Evolutionary conservation across 2,113 vertebrate genomes (phyloP), one percentile per base, ranked within the genome.

Genomic region (Apodemus speciosus): DNA sequence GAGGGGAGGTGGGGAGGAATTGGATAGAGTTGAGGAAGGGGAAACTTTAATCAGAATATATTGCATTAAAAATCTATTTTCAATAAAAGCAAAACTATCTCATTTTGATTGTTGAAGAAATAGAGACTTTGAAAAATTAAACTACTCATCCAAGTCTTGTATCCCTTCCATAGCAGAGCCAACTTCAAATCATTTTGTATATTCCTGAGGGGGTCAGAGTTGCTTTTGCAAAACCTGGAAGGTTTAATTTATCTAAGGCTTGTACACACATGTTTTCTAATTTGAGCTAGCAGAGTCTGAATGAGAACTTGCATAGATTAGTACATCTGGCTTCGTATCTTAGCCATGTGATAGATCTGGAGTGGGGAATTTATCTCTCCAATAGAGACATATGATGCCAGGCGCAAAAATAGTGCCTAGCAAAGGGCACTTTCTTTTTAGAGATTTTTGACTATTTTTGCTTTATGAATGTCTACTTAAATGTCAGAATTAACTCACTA

Each of bases 91-190:
- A 38, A 25, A 80, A 60, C 21, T 13, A 81, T 58, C 10, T 75
- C 2, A 25, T 73, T 21, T 84, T 89, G 88, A 84, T 64, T 91
- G 4, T 85, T 86, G 43, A 95, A 69, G 25, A 95, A 91, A 60
- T 51, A 86, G 64, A 88, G 16, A 85, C 15, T 16, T 20, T 85
- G 9, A 21, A 88, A 56, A 16, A 92, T 90, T 81, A 92, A 88
- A 77, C 93, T 71, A n/a, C 56, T 68, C 71, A 20, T 40, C 16
- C 30, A 86, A 88, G 40, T 88, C 27, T 40, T 43, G n/a, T 9
- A 92, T 5, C 25, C 51, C 30, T 84, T 66, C 60, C 38, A 20
- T 69, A 86, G 14, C 30, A 93, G 15, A 85, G 6, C 30, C 72
- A 88, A 43, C 69, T 87, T 38, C 51, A 80, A 64, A 56, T 73